Conservation (phyloP, 2,113 vertebrate species). For the Neolamprologus ventralis region DNA sequence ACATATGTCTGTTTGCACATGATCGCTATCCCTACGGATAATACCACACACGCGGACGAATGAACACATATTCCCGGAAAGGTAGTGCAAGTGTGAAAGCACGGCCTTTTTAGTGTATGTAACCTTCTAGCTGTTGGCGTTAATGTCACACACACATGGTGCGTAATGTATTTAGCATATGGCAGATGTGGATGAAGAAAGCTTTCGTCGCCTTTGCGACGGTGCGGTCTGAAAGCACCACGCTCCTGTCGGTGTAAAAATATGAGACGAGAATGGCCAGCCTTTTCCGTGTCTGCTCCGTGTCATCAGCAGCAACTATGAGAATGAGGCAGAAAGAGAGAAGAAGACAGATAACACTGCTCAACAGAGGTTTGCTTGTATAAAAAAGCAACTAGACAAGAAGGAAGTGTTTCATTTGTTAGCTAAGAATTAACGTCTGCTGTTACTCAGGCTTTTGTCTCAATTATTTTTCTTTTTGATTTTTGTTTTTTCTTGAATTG, state of each 20-base stretch:
- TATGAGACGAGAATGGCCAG: slow-evolving; percentile 31
- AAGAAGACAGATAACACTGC: not conserved
- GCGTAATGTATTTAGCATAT: slow-evolving; percentile 58
- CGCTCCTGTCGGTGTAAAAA: slow-evolving; percentile 26
- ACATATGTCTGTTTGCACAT: slow-evolving; percentile 27
- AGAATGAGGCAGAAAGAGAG: not conserved
- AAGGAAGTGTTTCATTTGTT: not conserved
- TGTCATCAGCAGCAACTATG: slow-evolving; percentile 1
- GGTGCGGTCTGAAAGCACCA: not conserved
- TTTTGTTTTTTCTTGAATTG: not conserved
- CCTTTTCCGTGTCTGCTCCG: not conserved
- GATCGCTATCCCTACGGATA: slow-evolving; percentile 27
- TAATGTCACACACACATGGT: slow-evolving; percentile 42
- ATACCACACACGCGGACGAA: slow-evolving; percentile 43
- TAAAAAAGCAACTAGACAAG: not conserved
- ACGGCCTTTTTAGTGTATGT: slow-evolving; percentile 47
- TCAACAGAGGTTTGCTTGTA: not conserved
- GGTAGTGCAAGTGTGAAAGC: slow-evolving; percentile 54
- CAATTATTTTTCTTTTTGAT: not conserved
- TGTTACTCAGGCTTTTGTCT: not conserved
- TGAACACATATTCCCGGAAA: slow-evolving; percentile 53
- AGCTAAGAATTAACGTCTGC: not conserved
- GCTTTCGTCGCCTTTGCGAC: slow-evolving; percentile 51
- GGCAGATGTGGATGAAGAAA: slow-evolving; percentile 42
- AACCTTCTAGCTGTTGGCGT: slow-evolving; percentile 51